phyloP scores from a whole-genome alignment of 2,888 invertebrate species.

The Tenthredo notha region DNA sequence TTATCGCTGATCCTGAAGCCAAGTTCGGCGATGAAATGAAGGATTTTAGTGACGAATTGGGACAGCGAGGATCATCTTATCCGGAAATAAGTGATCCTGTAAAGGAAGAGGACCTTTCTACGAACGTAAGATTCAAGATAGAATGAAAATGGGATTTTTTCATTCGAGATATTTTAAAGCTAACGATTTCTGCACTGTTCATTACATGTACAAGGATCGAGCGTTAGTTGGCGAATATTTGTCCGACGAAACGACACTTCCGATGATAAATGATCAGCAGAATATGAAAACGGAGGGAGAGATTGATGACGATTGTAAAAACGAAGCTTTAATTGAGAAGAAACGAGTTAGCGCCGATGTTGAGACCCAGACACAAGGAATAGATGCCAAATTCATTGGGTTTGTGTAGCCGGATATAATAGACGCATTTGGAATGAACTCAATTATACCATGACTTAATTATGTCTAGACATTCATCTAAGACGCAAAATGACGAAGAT shows the following conservation, averaged over 20 bases:
- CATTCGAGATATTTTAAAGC: not conserved
- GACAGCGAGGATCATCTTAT: not conserved
- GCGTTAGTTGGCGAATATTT: not conserved
- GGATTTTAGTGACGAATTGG: not conserved
- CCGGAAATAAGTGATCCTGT: not conserved
- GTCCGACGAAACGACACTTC: not conserved
- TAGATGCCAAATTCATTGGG: constrained; percentile 8
- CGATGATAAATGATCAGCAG: not conserved
- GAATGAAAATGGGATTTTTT: not conserved
- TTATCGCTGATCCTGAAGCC: not conserved
- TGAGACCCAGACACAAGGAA: constrained; percentile 5
- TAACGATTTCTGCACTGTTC: not conserved
- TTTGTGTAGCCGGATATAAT: constrained; percentile 9
- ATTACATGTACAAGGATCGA: constrained; percentile 15
- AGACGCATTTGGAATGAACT: not conserved
- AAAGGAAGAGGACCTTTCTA: not conserved
- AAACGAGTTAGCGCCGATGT: not conserved
- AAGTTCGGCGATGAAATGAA: not conserved
- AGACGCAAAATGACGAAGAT: not conserved
- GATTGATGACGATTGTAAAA: not conserved
- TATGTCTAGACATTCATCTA: not conserved
- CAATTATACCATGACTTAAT: constrained; percentile 2
- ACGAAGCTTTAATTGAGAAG: not conserved
- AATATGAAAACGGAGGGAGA: not conserved
- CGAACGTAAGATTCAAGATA: not conserved